Evolutionary conservation across 2,888 invertebrate genomes (phyloP), one percentile per base, ranked within the genome.

Genomic region (Andrena chrysosceles): DNA sequence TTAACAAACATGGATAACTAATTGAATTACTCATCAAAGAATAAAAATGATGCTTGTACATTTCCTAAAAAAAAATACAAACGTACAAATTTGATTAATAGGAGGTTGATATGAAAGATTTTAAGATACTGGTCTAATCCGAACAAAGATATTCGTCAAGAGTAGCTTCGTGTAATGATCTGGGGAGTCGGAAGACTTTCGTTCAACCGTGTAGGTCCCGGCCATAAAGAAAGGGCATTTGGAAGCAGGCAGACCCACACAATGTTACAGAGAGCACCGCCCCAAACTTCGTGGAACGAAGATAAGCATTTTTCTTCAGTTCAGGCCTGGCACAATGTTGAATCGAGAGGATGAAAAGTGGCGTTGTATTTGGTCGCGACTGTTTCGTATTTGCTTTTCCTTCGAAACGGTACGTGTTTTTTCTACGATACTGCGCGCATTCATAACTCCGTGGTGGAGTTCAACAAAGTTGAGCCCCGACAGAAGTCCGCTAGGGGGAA

Each of bases 311-410:
- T 52, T 67, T 42, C 26, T 2, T 48, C 20, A 23, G 8, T 7
- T 16, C 3, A 20, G 20, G 56, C 56, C 68, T 2, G 33, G 16
- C 67, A 82, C 79, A 82, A 82, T 74, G 75, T 82, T 82, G 82
- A 78, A 66, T n/a, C n/a, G 7, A 48, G 64, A 64, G 16, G 16
- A 59, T 64, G 42, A 72, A 66, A 23, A 52, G 26, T 42, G 16
- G 60, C 73, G 10, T 66, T 78, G 68, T 77, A n/a, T 16, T 26
- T 8, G 29, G 13, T 26, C 42, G 23, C 48, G 56, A 33, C 42
- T 20, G 52, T 71, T 48, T 6, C 42, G 5, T 10, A 49, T 64
- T 64, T 20, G 56, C 72, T 64, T 56, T 68, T 35, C 63, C 7
- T 23, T 56, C 16, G 67, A 23, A 63, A 64, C 63, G 49, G 59